phyloP scores from a whole-genome alignment of 2,888 invertebrate species.

The Andrena hattorfiana region DNA sequence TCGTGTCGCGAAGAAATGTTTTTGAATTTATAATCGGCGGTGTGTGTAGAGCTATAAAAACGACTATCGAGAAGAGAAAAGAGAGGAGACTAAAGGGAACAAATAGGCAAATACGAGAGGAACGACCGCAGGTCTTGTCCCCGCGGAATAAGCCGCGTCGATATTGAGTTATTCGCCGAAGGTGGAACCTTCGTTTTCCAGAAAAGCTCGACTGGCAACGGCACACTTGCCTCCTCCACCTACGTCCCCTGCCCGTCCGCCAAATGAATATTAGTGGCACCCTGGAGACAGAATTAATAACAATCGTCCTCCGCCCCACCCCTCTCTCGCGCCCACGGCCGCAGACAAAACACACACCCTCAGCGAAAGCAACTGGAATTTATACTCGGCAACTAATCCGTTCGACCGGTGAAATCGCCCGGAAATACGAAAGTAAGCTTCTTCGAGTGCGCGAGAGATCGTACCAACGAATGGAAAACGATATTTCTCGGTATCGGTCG shows the following conservation, averaged over 20 bases:
- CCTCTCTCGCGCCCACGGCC: constrained; percentile 49
- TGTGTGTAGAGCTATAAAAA: constrained; percentile 14
- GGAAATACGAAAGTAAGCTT: constrained; percentile 60
- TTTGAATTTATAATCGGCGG: neutral
- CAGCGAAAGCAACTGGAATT: constrained; percentile 65
- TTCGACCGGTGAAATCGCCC: constrained; percentile 60
- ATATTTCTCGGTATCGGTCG: constrained; percentile 52
- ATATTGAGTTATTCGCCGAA: constrained; percentile 83
- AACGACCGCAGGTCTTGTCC: constrained; percentile 69
- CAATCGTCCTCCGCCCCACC: constrained; percentile 70
- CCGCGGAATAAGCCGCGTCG: constrained; percentile 74
- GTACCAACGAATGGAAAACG: constrained; percentile 44
- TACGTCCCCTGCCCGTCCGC: constrained; percentile 69
- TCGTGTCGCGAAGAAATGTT: neutral
- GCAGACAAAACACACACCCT: constrained; percentile 69
- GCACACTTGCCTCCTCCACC: constrained; percentile 57
- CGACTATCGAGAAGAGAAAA: constrained; percentile 30
- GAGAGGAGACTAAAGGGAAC: constrained; percentile 35
- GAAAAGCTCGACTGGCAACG: constrained; percentile 53
- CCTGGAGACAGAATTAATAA: constrained; percentile 83
- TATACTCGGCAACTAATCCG: constrained; percentile 59
- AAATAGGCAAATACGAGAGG: constrained; percentile 66
- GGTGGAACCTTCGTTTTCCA: constrained; percentile 72
- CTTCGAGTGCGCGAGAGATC: constrained; percentile 35
- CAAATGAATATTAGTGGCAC: constrained; percentile 84